phyloP scores from a whole-genome alignment of 2,888 invertebrate genomes.

The Rhogogaster chlorosoma region DNA sequence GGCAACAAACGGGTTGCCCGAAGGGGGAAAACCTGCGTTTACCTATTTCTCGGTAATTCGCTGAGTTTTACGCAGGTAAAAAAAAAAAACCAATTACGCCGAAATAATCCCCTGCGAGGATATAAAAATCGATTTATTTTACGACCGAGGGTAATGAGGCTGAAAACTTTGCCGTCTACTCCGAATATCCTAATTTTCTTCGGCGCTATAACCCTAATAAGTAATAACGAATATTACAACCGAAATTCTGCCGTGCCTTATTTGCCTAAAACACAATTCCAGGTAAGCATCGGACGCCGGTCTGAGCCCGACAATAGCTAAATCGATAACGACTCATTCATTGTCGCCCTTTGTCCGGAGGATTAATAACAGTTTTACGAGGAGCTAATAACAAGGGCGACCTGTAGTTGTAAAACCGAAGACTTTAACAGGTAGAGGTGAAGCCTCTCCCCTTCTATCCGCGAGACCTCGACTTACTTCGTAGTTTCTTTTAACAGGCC shows the following conservation, averaged over 20 bases:
- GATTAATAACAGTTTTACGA: conserved; percentile 68
- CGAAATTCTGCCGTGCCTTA: not conserved
- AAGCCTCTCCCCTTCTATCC: not conserved
- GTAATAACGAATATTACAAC: not conserved
- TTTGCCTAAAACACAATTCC: conserved; percentile 35
- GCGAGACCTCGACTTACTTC: not conserved
- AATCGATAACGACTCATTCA: conserved; percentile 70
- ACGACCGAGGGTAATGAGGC: not conserved
- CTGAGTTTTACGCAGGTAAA: not conserved
- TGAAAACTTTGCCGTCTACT: not conserved
- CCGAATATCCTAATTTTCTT: conserved; percentile 35
- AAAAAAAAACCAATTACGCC: not conserved
- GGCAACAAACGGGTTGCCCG: not conserved
- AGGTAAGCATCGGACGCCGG: conserved; percentile 51
- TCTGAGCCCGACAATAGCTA: conserved; percentile 64
- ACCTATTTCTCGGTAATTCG: not conserved
- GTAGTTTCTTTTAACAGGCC: conserved; percentile 13
- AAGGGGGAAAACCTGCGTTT: not conserved
- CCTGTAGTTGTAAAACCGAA: conserved; percentile 27
- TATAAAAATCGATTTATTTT: conserved; percentile 31
- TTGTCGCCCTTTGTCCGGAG: conserved; percentile 64
- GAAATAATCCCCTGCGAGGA: conserved; percentile 7
- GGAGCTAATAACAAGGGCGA: conserved; percentile 5
- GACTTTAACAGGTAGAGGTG: conserved; percentile 26
- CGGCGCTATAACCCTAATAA: conserved; percentile 44